Evolutionary conservation across 2,888 invertebrate genomes (phyloP).

Genomic region (Nomada fucata): DNA sequence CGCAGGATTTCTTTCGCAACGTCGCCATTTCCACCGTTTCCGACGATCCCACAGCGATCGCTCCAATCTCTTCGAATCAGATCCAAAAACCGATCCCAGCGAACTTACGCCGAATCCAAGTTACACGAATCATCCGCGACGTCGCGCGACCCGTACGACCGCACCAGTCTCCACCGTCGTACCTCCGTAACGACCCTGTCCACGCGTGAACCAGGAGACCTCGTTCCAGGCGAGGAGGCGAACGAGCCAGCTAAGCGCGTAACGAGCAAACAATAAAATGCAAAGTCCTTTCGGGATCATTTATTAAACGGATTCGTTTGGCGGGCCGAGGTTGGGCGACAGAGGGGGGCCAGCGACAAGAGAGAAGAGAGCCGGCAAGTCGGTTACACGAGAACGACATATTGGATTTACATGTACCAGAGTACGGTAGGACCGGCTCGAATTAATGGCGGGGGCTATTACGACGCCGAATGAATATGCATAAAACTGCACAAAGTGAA

Average conservation of each 20-base stretch:
- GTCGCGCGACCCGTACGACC: neutral
- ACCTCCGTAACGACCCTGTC: neutral
- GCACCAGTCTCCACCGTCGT: neutral
- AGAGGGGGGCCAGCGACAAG: conserved; percentile 1
- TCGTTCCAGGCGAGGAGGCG: neutral
- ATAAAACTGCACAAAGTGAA: conserved; percentile 81
- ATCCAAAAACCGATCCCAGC: neutral
- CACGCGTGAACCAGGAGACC: neutral
- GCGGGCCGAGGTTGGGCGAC: neutral
- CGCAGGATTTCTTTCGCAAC: neutral
- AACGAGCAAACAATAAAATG: conserved; percentile 50
- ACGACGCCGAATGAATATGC: conserved; percentile 80
- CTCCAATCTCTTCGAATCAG: neutral
- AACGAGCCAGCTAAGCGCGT: neutral
- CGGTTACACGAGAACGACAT: conserved; percentile 71
- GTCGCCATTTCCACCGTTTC: neutral
- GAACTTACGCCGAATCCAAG: neutral
- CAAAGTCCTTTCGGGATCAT: conserved; percentile 48
- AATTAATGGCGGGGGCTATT: conserved; percentile 80
- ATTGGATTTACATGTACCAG: conserved; percentile 74
- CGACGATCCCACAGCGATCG: neutral
- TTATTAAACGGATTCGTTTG: conserved; percentile 49
- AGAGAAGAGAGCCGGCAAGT: conserved; percentile 57
- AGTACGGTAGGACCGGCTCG: conserved; percentile 63
- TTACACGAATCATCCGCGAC: neutral